Conservation (phyloP, 2,113 vertebrate species). For the Brevimyrus niger region DNA sequence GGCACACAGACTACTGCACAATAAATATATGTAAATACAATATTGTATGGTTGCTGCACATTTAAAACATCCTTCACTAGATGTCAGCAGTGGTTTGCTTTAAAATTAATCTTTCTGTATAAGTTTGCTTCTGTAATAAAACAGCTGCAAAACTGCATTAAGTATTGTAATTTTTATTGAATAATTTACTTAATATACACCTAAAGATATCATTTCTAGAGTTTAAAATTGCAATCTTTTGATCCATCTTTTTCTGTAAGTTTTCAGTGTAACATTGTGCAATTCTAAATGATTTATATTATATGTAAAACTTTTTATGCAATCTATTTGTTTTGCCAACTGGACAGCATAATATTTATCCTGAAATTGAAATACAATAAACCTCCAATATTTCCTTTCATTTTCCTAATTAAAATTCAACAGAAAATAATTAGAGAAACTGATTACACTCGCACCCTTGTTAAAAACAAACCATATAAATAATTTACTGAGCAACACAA, state of each 20-base stretch:
- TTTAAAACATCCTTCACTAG: neutral
- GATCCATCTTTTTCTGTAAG: neutral
- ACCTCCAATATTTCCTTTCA: neutral
- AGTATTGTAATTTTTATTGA: neutral
- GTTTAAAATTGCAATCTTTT: neutral
- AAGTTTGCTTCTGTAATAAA: neutral
- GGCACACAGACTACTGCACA: neutral
- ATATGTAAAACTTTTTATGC: neutral
- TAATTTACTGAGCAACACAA: neutral
- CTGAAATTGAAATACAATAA: neutral
- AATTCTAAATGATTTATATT: neutral
- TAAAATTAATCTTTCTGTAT: neutral
- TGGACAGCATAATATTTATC: neutral
- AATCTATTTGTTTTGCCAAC: neutral
- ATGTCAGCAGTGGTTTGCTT: neutral
- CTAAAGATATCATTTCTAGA: neutral
- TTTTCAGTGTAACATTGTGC: neutral
- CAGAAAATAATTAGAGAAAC: too few species aligned
- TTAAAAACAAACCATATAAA: too few species aligned
- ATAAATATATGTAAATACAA: neutral
- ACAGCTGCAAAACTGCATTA: neutral
- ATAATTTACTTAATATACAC: neutral
- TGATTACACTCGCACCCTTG: too few species aligned
- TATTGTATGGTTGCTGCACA: neutral
- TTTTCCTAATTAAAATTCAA: neutral